Evolutionary conservation across 2,797 vertebrate species (phyloP).

Genomic region (Microcaecilia unicolor): DNA sequence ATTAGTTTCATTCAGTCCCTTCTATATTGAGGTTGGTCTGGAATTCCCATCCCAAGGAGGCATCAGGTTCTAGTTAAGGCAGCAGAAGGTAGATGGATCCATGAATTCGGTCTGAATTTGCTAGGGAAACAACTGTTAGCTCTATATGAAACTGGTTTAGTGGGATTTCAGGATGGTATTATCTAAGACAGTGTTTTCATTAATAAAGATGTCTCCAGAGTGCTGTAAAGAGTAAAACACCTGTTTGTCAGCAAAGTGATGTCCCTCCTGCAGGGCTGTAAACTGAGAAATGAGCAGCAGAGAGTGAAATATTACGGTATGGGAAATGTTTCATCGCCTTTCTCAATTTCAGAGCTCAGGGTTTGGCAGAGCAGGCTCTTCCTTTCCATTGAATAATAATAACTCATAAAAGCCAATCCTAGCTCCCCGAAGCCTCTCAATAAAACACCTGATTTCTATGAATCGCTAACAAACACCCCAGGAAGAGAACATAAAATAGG

Average conservation of each 20-base stretch:
- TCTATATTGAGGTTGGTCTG: too few relatives aligned
- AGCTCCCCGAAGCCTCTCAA: too few relatives aligned
- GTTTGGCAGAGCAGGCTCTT: not conserved
- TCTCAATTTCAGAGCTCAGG: not conserved
- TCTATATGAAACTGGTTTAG: too few relatives aligned
- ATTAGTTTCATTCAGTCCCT: too few relatives aligned
- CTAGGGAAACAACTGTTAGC: too few relatives aligned
- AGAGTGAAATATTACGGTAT: not conserved
- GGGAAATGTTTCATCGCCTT: not conserved
- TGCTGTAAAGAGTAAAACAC: not conserved
- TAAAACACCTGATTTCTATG: not conserved
- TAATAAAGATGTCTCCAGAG: not conserved
- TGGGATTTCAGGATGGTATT: too few relatives aligned
- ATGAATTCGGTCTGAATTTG: too few relatives aligned
- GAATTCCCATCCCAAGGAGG: too few relatives aligned
- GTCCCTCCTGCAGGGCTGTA: not conserved
- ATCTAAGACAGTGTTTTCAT: too few relatives aligned
- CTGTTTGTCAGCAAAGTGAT: not conserved
- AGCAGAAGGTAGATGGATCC: too few relatives aligned
- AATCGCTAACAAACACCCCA: not conserved
- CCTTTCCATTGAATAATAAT: conserved; percentile 16
- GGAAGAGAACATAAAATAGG: conserved; percentile 1
- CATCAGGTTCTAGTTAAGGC: too few relatives aligned
- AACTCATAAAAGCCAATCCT: conserved; percentile 7
- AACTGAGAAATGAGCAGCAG: too few relatives aligned